Evolutionary conservation across 30 jellyfish, hydroid and myxozoan genomes (phyloP), one percentile per base, ranked within the genome.

Genomic region (Chironex yamaguchii): DNA sequence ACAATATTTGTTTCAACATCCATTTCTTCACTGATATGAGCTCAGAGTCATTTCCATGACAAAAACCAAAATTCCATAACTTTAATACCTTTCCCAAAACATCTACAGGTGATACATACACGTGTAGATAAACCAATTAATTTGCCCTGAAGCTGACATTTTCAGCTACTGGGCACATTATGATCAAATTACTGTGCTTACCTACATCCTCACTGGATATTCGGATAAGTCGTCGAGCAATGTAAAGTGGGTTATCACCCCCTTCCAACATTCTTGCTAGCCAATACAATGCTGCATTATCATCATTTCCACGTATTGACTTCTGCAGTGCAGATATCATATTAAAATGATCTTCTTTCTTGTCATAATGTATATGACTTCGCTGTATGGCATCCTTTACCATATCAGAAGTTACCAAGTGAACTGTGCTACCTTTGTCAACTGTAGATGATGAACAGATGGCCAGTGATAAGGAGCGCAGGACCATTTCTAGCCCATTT

Each of bases 261-360:
- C 98, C 98, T 50, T 88, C 97, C 82, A 93, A 67, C 98, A 93
- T 93, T 49, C 98, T 48, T 0, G 98, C 97, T 4, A 93, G 74
- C 98, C 98, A 93, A 89, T 93, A 93, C 9, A 93, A 76, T 4
- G 98, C 64, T 14, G 98, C 98, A 74, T 62, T 96, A 26, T 73
- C 93, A 65, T 89, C 97, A 1, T 86, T 64, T 53, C 98, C 98
- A 34, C 98, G 93, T 20, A 93, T 93, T 28, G 98, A 90, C 67
- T 93, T 93, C 20, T 93, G 98, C 23, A 93, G 31, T 12, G 98
- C 98, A 24, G 98, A 93, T 23, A 84, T 84, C 54, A 93, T 81
- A 36, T 87, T 62, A 77, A 53, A 93, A 67, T 93, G 98, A 29
- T 93, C 98, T 3, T 97, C 98, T n/a, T 88, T 83, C 34, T 81